Evolutionary conservation across 1,140 invertebrate genomes (phyloP), one percentile per base, ranked within the genome.

Genomic region (Drosophila kurseongensis): DNA sequence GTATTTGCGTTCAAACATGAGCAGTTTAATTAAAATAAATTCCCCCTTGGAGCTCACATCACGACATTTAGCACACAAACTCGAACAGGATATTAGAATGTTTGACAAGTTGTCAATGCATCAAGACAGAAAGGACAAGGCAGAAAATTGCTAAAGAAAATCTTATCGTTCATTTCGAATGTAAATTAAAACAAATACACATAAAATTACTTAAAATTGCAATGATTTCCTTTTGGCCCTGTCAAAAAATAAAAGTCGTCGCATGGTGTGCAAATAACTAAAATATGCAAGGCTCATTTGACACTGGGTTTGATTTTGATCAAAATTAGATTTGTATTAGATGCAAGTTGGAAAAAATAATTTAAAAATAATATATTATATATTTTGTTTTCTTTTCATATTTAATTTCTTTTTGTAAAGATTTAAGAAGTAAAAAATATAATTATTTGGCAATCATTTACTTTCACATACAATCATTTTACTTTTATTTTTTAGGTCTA

Each of bases 191-290:
- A 73, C 80, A 66, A 73, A 77, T 62, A 81, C 82, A 86, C 63
- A 81, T 78, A 86, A 86, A 86, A 86, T 86, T 86, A 82, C 82
- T 85, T 85, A 81, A 80, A 75, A 65, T 68, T 68, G 75, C 41
- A 69, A 41, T 9, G 40, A 59, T 40, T 60, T 67, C 5, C 35
- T 56, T 40, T 36, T 16, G 16, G 1, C 16, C 1, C 50, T 71
- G 63, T 71, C 67, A 71, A 57, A 71, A 65, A 69, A 57, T 27
- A 13, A 69, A 47, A 35, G 66, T 23, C 50, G 14, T 38, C 14
- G 41, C 62, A 44, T 5, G 29, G 38, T 29, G 45, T 32, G 61
- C 18, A 67, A 44, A 66, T 67, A n/a, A 8, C 27, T 18, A 50
- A 62, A 40, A 42, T 67, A n/a, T 36, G 4, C 5, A 36, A 18